These are phyloP conservation scores for Sebastes jordani DNA, from an alignment of 2,797 vertebrate genomes.

Conservation along the genomic window DNA sequence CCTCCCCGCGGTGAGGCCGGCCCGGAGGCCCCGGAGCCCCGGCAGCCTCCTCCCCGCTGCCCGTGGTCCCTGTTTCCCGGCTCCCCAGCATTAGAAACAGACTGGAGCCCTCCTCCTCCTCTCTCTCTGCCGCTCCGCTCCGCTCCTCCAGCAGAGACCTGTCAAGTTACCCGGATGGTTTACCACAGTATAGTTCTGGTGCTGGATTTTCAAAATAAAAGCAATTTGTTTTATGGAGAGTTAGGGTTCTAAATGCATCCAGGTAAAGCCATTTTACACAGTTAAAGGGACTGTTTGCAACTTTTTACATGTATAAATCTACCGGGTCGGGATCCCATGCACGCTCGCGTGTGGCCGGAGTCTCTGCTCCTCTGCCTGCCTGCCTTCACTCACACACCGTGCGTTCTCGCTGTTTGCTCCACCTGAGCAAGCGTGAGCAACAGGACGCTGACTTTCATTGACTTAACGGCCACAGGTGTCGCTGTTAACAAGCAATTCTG, in stretches of 20 bases:
- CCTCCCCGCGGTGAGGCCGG: neutral
- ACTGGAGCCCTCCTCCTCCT: neutral
- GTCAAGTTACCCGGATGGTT: neutral
- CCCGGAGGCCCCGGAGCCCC: constrained; percentile 26
- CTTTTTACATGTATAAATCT: no score
- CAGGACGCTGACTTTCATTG: no score
- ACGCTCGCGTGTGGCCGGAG: no score
- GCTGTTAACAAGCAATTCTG: no score
- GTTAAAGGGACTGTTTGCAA: no score
- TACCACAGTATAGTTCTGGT: neutral
- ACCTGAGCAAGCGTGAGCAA: no score
- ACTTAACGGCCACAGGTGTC: no score
- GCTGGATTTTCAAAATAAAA: constrained; percentile 12
- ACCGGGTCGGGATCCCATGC: no score
- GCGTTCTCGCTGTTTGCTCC: no score
- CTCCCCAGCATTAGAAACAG: constrained; percentile 61
- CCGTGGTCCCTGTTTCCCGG: constrained; percentile 52
- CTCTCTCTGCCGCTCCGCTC: constrained; percentile 11
- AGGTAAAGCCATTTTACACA: neutral
- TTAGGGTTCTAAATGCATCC: neutral
- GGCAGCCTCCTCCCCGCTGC: constrained; percentile 10
- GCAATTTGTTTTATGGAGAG: neutral
- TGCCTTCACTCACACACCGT: no score
- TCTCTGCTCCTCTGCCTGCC: no score
- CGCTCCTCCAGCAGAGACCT: neutral